A percentile compares a stretch with the other conserved stretches of the same genome.
Conservation (phyloP, 2,888 invertebrate genomes). For the Drosophila nigricruria region DNA sequence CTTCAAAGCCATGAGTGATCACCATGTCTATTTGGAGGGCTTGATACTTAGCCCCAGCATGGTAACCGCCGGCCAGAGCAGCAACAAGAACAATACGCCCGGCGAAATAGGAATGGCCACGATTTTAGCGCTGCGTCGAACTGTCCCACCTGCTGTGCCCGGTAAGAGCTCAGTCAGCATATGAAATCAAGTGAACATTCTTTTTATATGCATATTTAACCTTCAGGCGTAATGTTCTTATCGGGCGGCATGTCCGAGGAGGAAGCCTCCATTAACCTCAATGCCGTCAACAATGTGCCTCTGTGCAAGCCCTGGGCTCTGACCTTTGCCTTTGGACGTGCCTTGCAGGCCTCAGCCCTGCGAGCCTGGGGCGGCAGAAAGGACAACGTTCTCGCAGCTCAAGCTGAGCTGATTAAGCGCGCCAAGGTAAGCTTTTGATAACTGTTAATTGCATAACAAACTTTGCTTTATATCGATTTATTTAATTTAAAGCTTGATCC, state of each 20-base stretch:
- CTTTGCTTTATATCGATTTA: neutral
- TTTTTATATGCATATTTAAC: neutral
- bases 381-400: constrained; percentile 93
- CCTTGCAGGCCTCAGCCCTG: constrained; percentile 97
- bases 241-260: constrained; percentile 99
- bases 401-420: constrained; percentile 94
- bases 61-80: constrained; percentile 96
- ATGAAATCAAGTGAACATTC: neutral
- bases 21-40: constrained; percentile 98
- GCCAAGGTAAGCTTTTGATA: constrained; percentile 90
- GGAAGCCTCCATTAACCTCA: constrained; percentile 97
- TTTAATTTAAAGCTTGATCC: neutral
- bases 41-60: constrained; percentile 99
- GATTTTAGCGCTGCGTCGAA: constrained; percentile 95
- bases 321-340: constrained; percentile 99
- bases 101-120: constrained; percentile 96
- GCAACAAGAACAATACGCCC: constrained; percentile 90
- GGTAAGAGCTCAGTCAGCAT: constrained; percentile 86
- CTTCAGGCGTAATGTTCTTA: constrained; percentile 95
- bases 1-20: constrained; percentile 98
- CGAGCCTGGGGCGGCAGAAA: constrained; percentile 97
- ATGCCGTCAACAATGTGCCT: constrained; percentile 95
- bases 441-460: neutral
- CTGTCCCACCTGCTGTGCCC: constrained; percentile 98
- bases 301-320: constrained; percentile 98